Base-by-base conservation (phyloP, 2,888 invertebrate species). In the Ennomos erosarius region DNA sequence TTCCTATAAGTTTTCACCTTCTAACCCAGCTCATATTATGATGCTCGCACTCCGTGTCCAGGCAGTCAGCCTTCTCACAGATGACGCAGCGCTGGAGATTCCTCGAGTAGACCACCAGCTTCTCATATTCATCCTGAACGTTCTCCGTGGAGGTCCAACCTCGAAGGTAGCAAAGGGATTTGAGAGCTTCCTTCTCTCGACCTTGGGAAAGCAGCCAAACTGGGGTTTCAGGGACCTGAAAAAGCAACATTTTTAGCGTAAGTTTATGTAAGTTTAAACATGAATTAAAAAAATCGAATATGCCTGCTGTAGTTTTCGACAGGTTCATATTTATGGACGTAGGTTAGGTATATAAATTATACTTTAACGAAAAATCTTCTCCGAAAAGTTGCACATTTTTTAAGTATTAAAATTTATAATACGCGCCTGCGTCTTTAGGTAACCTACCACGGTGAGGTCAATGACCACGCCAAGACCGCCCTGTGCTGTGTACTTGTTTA, bases 221-320 rank as follows among this genome's bases (percentile, higher is more conserved):
- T 43, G 94, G 94, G 0, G 94, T 93, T 74, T 94, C 94, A 10
- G 94, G 94, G 0, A 93, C 88, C 93, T 93, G 61, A 51, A 50
- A 42, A 48, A 40, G 38, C 40, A 68, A 38, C 6, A 26, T 26
- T 26, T 26, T 26, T 6, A 26, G 26, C 26, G 4, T 26, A 26
- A 26, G 1, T n/a, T n/a, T n/a, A n/a, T n/a, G n/a, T n/a, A n/a
- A n/a, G n/a, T n/a, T n/a, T n/a, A 26, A 26, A 26, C 6, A 26
- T 6, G 6, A 4, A 26, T 26, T 26, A 3, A 26, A 6, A 26
- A 26, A 26, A 26, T 26, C 5, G 6, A 26, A 26, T 26, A 26
- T 26, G 6, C 5, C 26, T 0, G 5, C 16, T 16, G 16, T 16
- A 16, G 16, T 16, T 16, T 16, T 16, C 1, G 3, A 16, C 16